Evolutionary conservation across 2,888 invertebrate species (phyloP), one percentile per base, ranked within the genome.

Genomic region (Agriopis marginaria): DNA sequence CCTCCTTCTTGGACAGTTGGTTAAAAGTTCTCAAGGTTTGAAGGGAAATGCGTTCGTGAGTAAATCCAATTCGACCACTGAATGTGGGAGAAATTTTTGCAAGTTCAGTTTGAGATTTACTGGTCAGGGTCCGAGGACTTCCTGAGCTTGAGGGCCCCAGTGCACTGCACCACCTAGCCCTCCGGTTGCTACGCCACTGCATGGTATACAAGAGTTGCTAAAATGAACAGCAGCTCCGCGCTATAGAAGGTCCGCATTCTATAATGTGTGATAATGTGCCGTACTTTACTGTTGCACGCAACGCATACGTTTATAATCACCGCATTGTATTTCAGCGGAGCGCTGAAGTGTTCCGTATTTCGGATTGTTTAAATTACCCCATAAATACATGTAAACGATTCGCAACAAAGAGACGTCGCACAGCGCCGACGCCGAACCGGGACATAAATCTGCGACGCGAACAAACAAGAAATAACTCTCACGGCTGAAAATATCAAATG

Each of bases 401-500:
- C 82, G 84, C 88, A 88, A 87, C 89, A 88, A 89, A 88, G 88
- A 86, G 87, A 86, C 81, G 86, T 87, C 86, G 86, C 82, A 77
- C 75, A 82, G 79, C 80, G 80, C 68, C 80, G 85, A 81, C 79
- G 82, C 81, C 84, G 79, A 82, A 79, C 80, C 81, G 72, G 79
- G 81, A 84, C 78, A 91, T 91, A 92, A 92, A 91, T 92, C 89
- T 83, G 82, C 80, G 77, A 80, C 81, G 78, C 82, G 84, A 82
- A 85, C 85, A 84, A 85, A 86, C 87, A 87, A 86, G 86, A 87
- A 86, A 90, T 90, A 87, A 89, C 88, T 88, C 90, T 90, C 92
- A 91, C 92, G 91, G 91, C 88, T 88, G 89, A 88, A 91, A 91
- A 90, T 91, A 91, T 92, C 90, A 91, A 92, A 92, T 90, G 91